Conservation (phyloP, 2,888 invertebrate genomes). For the Neocrepidodera transversa region DNA sequence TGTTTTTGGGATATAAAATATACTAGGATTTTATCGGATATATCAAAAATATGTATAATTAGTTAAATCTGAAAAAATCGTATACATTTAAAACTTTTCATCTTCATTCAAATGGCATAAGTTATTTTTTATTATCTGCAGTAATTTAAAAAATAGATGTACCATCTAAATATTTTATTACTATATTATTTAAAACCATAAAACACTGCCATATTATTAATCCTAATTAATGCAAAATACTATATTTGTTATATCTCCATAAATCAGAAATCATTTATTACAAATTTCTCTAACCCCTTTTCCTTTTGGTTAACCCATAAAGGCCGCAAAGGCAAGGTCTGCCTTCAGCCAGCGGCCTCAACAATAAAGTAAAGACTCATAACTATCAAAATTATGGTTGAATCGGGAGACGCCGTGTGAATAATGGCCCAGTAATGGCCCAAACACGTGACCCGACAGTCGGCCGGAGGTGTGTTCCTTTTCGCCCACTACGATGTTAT, state of each 20-base stretch:
- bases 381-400: constrained; percentile 26
- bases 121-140: no score
- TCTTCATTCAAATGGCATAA: no score
- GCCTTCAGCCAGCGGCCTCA: constrained; percentile 1
- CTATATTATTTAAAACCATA: no score
- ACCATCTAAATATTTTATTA: no score
- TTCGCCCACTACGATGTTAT: not conserved
- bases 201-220: no score
- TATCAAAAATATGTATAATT: no score
- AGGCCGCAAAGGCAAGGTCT: not conserved
- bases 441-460: constrained; percentile 17
- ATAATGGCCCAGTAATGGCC: constrained; percentile 24
- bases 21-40: no score
- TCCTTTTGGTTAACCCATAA: constrained; percentile 2
- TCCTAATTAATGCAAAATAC: not conserved
- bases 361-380: constrained; percentile 29
- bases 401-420: constrained; percentile 15
- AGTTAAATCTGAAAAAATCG: no score
- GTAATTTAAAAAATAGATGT: no score
- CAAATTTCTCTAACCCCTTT: not conserved
- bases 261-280: not conserved
- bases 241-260: not conserved
- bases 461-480: not conserved
- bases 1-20: no score
- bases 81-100: no score